Evolutionary conservation across 2,113 vertebrate species (phyloP).

Genomic region (Erythrocercus mccallii): DNA sequence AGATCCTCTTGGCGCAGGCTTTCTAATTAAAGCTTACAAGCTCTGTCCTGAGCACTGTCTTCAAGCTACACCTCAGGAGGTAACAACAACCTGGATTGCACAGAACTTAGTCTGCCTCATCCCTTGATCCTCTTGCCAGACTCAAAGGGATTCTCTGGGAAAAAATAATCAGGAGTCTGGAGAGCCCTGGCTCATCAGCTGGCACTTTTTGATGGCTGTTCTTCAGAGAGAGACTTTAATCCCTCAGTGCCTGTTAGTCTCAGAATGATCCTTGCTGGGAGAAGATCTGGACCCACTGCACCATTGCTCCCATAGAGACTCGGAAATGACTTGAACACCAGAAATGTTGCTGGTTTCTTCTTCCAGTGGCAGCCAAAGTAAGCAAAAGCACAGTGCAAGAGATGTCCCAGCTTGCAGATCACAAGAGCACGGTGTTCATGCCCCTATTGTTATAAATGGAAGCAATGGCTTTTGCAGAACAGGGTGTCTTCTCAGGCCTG

Average conservation of each 20-base stretch:
- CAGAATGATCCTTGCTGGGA: background rate
- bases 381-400: background rate
- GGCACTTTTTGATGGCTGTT: background rate
- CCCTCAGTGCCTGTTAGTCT: background rate
- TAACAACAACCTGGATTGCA: background rate
- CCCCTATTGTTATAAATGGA: background rate
- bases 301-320: constrained; percentile 5
- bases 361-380: background rate
- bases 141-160: background rate
- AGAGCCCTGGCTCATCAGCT: constrained; percentile 5
- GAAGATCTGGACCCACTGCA: constrained; percentile 19
- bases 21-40: background rate
- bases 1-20: constrained; percentile 44
- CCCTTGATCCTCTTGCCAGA: background rate
- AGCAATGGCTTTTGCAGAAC: constrained; percentile 26
- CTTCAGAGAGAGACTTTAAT: background rate
- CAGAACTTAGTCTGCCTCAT: background rate
- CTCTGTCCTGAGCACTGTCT: constrained; percentile 2
- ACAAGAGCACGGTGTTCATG: background rate
- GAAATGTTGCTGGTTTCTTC: background rate
- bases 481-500: background rate
- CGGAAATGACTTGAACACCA: background rate
- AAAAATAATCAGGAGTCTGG: background rate
- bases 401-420: background rate
- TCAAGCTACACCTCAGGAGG: background rate